Evolutionary conservation across 64 coral and sea anemone species (phyloP), one percentile per base, ranked within the genome.

Genomic region (Platygyra sinensis): DNA sequence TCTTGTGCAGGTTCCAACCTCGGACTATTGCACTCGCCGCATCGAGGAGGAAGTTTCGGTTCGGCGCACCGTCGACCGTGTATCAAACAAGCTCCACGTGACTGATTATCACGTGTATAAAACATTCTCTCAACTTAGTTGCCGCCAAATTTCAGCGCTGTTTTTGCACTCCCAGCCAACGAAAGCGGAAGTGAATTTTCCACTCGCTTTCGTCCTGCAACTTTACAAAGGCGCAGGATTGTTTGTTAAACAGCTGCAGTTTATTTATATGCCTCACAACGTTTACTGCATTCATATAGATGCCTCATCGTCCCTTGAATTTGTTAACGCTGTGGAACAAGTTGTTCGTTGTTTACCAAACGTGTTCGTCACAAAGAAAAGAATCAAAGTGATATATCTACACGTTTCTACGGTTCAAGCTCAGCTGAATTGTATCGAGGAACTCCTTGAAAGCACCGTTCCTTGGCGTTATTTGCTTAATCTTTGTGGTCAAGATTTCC

Each of bases 221-320:
- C 80, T 90, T 80, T 90, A 90, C 72, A 82, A 90, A 81, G 89
- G 78, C 27, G 63, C 72, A 7, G 31, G 31, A 19, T 25, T 81
- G 49, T 90, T 90, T 15, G 89, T 82, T 1, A 90, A 78, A 76
- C 76, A 82, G 6, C 78, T 90, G 19, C 89, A 60, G 18, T 78
- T 64, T 51, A 72, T 90, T 80, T 90, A 90, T 27, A 71, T 71
- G 89, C 89, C 89, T 33, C 89, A 91, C 52, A 91, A 91, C 38
- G 39, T 83, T n/a, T 85, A 83, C 20, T 91, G 89, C n/a, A 84
- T 91, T 25, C 62, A 84, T 65, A 75, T 91, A 20, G 89, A 91
- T 28, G 28, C 31, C 29, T 52, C 63, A 17, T 72, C 89, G 17
- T 52, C 78, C 27, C 15, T 16, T 20, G 33, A 15, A 5, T 91